Conservation (phyloP, 1,140 invertebrate genomes). For the Dysdera silvatica region DNA sequence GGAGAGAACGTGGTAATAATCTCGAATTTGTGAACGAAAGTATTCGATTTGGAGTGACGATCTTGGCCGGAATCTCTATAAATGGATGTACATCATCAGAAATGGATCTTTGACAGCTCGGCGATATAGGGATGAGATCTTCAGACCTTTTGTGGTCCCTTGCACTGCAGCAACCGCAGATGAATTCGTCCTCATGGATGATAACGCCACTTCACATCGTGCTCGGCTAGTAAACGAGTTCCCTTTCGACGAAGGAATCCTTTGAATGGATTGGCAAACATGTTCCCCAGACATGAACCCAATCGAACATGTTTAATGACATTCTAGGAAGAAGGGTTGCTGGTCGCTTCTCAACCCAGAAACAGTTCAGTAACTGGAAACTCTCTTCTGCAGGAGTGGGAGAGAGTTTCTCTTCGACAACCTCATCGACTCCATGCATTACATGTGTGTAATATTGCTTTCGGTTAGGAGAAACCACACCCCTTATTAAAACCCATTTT, state of each 20-base stretch:
- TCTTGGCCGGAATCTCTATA: neutral
- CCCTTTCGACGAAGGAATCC: constrained; percentile 32
- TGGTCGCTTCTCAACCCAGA: neutral
- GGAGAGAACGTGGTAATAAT: neutral
- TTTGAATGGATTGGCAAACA: constrained; percentile 39
- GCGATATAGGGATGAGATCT: neutral
- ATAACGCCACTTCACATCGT: constrained; percentile 38
- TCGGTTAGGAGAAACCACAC: too few species aligned
- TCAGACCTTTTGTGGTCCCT: neutral
- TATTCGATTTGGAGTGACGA: neutral
- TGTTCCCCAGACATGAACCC: constrained; percentile 41
- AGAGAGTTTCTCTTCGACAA: neutral
- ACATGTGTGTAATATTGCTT: too few species aligned
- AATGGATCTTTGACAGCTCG: neutral
- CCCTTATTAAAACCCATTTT: too few species aligned
- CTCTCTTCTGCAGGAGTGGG: neutral
- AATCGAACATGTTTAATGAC: constrained; percentile 42
- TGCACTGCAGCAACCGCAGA: too few species aligned
- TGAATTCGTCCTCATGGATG: too few species aligned
- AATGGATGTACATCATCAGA: neutral
- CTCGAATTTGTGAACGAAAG: neutral
- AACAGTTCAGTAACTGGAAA: too few species aligned
- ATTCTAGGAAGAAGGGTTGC: neutral
- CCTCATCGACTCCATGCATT: neutral
- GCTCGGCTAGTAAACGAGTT: too few species aligned